These are phyloP conservation scores for Rhinella marina DNA, from an alignment of 2,797 vertebrate species.

Conservation along the genomic window DNA sequence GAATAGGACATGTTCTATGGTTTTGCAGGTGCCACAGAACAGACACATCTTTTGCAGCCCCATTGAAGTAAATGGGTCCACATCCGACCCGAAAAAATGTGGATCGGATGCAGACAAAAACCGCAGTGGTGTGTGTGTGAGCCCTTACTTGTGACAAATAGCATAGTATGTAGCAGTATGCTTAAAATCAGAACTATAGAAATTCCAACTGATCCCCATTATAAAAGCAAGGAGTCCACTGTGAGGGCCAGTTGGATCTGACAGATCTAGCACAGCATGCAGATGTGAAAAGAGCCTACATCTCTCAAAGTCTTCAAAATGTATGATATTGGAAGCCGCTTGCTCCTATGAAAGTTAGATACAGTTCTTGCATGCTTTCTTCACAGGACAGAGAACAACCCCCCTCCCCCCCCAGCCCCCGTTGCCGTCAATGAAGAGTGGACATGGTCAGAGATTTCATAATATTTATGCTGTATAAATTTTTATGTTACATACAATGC, in stretches of 20 bases:
- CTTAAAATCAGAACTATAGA: not conserved
- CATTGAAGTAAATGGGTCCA: too few relatives aligned
- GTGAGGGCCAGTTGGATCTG: not conserved
- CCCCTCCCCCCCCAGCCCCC: slow-evolving; percentile 5
- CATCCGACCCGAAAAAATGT: too few relatives aligned
- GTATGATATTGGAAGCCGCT: too few relatives aligned
- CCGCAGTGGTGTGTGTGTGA: too few relatives aligned
- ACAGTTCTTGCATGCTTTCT: not conserved
- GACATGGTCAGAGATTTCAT: slow-evolving; percentile 58
- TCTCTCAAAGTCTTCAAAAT: not conserved
- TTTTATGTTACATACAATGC: slow-evolving; percentile 58
- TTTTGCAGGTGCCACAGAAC: too few relatives aligned
- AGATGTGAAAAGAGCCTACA: not conserved
- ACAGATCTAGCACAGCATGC: not conserved
- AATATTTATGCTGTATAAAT: slow-evolving; percentile 63
- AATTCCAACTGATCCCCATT: not conserved
- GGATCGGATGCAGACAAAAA: too few relatives aligned
- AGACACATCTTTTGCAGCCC: too few relatives aligned
- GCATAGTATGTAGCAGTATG: not conserved
- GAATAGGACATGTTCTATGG: too few relatives aligned
- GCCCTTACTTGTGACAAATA: too few relatives aligned
- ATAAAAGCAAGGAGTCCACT: not conserved
- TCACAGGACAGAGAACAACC: not conserved
- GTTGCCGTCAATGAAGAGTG: slow-evolving; percentile 37
- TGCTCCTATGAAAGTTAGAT: slow-evolving; percentile 66